Evolutionary conservation across 2,888 invertebrate species (phyloP).

Genomic region (Trissolcus brochymenae): DNA sequence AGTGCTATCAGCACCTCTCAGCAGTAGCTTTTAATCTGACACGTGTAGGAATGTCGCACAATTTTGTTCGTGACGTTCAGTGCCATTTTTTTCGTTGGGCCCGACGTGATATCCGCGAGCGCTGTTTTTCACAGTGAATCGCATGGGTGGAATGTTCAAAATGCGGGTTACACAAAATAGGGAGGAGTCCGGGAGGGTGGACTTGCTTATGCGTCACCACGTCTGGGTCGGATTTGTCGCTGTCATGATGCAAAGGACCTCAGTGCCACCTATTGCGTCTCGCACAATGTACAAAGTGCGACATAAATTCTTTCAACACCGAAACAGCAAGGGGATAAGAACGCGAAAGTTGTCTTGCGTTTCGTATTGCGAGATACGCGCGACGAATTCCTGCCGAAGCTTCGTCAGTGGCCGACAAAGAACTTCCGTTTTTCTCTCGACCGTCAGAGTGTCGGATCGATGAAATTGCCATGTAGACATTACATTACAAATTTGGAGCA

Average conservation of each 20-base stretch:
- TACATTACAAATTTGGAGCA: slow-evolving; percentile 34
- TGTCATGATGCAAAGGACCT: slow-evolving; percentile 63
- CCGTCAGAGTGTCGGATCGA: slow-evolving; percentile 28
- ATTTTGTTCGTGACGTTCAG: slow-evolving; percentile 40
- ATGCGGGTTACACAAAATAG: slow-evolving; percentile 34
- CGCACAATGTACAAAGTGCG: slow-evolving; percentile 50
- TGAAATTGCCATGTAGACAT: slow-evolving; percentile 22
- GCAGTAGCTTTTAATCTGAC: slow-evolving; percentile 36
- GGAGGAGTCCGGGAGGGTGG: slow-evolving; percentile 19
- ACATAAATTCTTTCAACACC: slow-evolving; percentile 45
- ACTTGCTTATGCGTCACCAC: slow-evolving; percentile 73
- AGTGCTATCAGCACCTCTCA: slow-evolving; percentile 11
- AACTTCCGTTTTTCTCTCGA: slow-evolving; percentile 37
- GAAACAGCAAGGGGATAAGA: slow-evolving; percentile 16
- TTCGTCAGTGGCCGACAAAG: slow-evolving; percentile 37
- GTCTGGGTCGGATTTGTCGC: slow-evolving; percentile 73
- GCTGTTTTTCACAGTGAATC: slow-evolving; percentile 63
- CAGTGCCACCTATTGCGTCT: slow-evolving; percentile 12
- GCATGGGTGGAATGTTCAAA: slow-evolving; percentile 61
- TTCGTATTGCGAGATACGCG: slow-evolving; percentile 23
- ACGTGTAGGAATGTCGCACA: slow-evolving; percentile 48
- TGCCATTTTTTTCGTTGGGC: slow-evolving; percentile 35
- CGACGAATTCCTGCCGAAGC: slow-evolving; percentile 50
- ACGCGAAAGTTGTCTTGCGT: slow-evolving; percentile 24
- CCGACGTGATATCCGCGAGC: slow-evolving; percentile 59